Evolutionary conservation across 2,113 vertebrate genomes (phyloP).

Genomic region (Macrotis lagotis): DNA sequence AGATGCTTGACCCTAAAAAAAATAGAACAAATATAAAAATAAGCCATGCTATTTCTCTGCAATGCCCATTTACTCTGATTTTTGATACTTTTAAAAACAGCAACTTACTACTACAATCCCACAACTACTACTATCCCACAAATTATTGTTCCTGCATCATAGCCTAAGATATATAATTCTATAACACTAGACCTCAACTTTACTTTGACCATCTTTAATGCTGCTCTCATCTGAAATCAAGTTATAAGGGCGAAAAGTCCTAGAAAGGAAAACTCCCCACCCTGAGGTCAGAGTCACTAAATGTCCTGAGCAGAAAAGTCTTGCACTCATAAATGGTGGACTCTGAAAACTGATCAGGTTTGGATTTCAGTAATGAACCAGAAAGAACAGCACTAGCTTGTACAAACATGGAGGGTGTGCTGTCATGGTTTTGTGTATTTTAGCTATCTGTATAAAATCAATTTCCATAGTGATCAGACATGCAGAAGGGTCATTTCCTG

Average conservation of each 20-base stretch:
- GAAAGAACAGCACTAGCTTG: not conserved
- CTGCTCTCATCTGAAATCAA: not conserved
- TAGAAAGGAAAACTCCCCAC: not conserved
- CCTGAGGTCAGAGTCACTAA: not conserved
- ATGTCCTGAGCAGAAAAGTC: not conserved
- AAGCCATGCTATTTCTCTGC: not conserved
- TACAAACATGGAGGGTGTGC: not conserved
- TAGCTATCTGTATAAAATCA: conserved; percentile 73
- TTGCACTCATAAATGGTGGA: not conserved
- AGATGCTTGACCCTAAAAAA: not conserved
- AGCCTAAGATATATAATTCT: not conserved
- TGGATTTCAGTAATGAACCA: not conserved
- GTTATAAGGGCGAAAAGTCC: not conserved
- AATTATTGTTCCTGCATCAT: not conserved
- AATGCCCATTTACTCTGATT: not conserved
- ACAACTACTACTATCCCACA: not conserved
- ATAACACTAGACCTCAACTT: not conserved
- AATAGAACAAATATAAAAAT: not conserved
- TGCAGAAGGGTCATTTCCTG: conserved; percentile 73
- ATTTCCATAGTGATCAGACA: conserved; percentile 76
- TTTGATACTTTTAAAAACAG: not conserved
- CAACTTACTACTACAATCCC: not conserved
- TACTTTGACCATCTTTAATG: not conserved
- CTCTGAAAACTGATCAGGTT: not conserved
- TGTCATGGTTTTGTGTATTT: conserved; percentile 41